A percentile compares a stretch with the other conserved stretches of the same genome.
Evolutionary conservation across 1,140 invertebrate genomes (phyloP).

Genomic region (Cherax quadricarinatus): DNA sequence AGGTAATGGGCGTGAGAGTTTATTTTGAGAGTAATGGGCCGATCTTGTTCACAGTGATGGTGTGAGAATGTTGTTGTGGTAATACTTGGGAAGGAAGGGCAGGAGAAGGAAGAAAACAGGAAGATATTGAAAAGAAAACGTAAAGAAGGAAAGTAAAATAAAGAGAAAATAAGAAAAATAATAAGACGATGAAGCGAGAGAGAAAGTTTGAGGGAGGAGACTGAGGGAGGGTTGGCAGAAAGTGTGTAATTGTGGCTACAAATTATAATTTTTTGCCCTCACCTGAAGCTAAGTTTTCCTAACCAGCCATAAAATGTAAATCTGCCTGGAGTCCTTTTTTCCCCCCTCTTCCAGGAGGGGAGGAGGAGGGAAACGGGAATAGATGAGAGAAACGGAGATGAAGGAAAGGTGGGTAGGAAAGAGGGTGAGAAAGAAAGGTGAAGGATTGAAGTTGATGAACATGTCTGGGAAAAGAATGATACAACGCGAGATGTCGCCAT

Average conservation of each 20-base stretch:
- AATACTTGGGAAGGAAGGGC: too few species aligned
- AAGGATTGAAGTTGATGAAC: not conserved
- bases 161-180: too few species aligned
- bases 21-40: not conserved
- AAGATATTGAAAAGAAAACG: too few species aligned
- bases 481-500: not conserved
- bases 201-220: too few species aligned
- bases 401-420: too few species aligned
- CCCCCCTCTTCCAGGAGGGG: not conserved
- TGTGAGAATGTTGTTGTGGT: not conserved
- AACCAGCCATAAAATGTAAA: conserved; percentile 33
- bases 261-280: conserved; percentile 1
- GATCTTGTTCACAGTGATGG: not conserved
- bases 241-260: not conserved
- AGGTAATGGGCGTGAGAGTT: not conserved
- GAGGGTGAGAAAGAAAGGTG: too few species aligned
- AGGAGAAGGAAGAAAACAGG: too few species aligned
- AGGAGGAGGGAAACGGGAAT: too few species aligned
- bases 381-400: too few species aligned
- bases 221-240: too few species aligned
- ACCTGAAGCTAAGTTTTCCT: conserved; percentile 13
- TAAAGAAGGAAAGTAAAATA: too few species aligned
- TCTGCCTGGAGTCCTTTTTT: not conserved
- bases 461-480: not conserved
- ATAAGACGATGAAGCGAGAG: too few species aligned